phyloP scores from a whole-genome alignment of 2,113 vertebrate species.

The Stictonetta naevosa region DNA sequence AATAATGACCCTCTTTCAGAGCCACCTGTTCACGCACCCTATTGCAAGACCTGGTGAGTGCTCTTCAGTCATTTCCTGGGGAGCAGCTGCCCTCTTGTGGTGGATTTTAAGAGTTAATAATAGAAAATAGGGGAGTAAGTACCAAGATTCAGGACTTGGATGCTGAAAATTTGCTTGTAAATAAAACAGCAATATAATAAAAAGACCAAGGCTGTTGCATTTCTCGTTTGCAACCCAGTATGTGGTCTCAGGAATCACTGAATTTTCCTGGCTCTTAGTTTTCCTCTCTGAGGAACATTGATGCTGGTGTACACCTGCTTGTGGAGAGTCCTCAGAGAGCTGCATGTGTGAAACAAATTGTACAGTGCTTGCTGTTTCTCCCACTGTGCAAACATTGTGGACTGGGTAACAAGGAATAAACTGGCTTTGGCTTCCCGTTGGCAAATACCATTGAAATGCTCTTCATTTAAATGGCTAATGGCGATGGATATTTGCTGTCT shows the following conservation, averaged over 20 bases:
- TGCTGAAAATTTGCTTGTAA: accelerated
- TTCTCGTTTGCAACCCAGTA: accelerated
- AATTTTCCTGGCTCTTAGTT: not conserved
- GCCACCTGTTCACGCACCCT: accelerated
- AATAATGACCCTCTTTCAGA: accelerated
- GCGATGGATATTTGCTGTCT: not conserved
- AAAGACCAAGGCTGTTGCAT: accelerated
- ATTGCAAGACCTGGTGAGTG: accelerated
- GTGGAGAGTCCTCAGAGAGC: accelerated
- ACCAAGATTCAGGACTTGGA: accelerated
- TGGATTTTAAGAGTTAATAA: not conserved
- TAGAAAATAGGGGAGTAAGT: not conserved
- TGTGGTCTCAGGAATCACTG: accelerated
- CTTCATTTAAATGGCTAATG: not conserved
- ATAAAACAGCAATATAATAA: accelerated
- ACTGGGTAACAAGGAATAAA: not conserved
- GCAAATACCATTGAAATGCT: no score
- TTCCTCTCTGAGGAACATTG: not conserved
- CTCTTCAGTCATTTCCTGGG: not conserved
- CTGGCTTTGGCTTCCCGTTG: not conserved
- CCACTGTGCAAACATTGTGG: accelerated
- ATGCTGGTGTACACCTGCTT: accelerated
- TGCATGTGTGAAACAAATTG: accelerated
- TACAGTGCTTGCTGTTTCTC: accelerated
- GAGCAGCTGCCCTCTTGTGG: slow-evolving; percentile 72